These are phyloP conservation scores for Aegithalos caudatus DNA, from an alignment of 2,113 vertebrate genomes.

Conservation along the genomic window DNA sequence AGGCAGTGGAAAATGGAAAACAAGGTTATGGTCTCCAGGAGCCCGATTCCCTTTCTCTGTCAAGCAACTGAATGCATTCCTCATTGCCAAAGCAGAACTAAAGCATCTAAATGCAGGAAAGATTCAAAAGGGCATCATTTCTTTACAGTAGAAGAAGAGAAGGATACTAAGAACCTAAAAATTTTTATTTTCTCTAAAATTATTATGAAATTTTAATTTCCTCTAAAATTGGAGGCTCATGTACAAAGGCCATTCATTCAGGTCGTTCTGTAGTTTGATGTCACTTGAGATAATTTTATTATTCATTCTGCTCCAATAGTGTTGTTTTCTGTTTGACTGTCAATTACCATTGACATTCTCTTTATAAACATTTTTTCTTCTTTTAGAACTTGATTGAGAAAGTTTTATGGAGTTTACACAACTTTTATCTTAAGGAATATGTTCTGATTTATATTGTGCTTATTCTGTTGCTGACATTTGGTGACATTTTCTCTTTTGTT, in stretches of 20 bases:
- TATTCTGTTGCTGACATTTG: slow-evolving; percentile 61
- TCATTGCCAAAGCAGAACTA: neutral
- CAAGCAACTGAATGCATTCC: neutral
- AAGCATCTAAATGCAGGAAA: neutral
- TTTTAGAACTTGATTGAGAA: slow-evolving; percentile 27
- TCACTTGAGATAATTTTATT: neutral
- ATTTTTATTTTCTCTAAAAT: neutral
- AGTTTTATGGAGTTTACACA: slow-evolving; percentile 9
- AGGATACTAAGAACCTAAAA: neutral
- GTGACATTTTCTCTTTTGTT: slow-evolving; percentile 66
- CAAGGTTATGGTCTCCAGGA: neutral
- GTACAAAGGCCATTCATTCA: neutral
- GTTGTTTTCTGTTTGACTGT: slow-evolving; percentile 7
- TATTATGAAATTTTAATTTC: neutral
- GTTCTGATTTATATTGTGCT: slow-evolving; percentile 19
- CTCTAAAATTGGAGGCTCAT: neutral
- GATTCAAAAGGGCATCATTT: neutral
- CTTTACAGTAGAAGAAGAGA: neutral
- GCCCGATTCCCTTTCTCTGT: neutral
- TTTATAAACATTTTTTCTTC: neutral
- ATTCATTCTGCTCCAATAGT: neutral
- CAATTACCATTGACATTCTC: slow-evolving; percentile 50
- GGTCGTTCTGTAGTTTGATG: neutral
- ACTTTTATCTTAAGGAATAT: slow-evolving; percentile 54
- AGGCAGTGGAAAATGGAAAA: neutral